Conservation (phyloP, 2,113 vertebrate genomes). For the human (Homo sapiens) region DNA sequence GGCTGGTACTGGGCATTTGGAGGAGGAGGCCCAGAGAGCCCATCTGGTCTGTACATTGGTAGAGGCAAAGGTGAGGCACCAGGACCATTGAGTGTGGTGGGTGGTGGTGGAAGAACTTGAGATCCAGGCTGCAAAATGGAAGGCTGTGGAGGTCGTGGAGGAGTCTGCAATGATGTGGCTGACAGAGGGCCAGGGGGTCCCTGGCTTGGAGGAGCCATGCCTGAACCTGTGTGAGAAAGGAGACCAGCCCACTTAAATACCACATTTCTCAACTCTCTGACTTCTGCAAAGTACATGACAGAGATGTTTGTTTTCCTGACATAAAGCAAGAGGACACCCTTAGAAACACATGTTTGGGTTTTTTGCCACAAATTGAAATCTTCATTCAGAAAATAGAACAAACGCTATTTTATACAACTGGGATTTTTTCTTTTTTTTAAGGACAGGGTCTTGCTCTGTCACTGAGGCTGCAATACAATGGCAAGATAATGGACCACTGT, state of each 20-base stretch:
- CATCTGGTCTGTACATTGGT: conserved; percentile 79
- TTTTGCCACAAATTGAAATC: neutral
- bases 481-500: no score
- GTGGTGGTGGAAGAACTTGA: conserved; percentile 83
- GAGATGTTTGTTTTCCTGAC: neutral
- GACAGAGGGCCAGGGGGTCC: conserved; percentile 72
- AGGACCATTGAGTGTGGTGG: conserved; percentile 81
- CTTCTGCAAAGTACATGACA: fast-evolving
- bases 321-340: neutral
- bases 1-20: conserved; percentile 84
- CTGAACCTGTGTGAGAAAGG: conserved; percentile 80
- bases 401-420: neutral
- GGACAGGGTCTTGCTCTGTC: no score
- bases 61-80: conserved; percentile 72
- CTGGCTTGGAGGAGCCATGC: conserved; percentile 69
- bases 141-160: conserved; percentile 79
- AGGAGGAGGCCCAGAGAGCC: conserved; percentile 83
- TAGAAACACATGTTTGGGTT: neutral
- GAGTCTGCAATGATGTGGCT: conserved; percentile 79
- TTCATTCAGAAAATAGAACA: neutral
- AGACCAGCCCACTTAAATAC: neutral
- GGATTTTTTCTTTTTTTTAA: no score
- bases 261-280: neutral
- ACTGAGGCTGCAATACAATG: no score
- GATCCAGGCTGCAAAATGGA: conserved; percentile 79